Evolutionary conservation across 2,797 vertebrate genomes (phyloP), one percentile per base, ranked within the genome.

Genomic region (Orientallactaga sibirica): DNA sequence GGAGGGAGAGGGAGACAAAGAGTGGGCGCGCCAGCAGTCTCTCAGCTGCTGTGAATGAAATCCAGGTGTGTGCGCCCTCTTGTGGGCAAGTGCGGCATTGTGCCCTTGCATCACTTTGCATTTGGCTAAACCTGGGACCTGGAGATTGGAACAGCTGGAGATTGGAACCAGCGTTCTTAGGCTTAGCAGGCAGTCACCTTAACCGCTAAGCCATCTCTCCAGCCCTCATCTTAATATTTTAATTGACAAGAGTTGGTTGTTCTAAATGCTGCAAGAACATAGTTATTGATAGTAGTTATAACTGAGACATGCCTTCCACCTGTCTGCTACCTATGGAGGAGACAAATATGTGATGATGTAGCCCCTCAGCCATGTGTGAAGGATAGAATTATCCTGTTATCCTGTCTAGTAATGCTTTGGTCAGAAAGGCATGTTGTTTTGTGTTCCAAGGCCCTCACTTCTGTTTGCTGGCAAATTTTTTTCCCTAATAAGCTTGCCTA

Each of bases 391-490:
- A 48, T 61, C 25, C 4, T 25, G 1, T 15, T 24, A 2, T 37
- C 33, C 33, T 20, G 83, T 52, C 68, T 22, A 41, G 62, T 55
- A 43, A 83, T 74, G 37, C 24, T 71, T 20, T 91, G n/a, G 3
- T 64, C 48, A 19, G 27, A 52, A 52, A 52, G 41, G 5, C 41
- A 15, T 85, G 55, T 19, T 55, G 18, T 78, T 91, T 92, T 81
- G 19, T 8, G 20, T 27, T 11, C 68, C 52, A 33, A 29, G n/a
- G 6, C 33, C 19, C 48, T 94, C 48, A 19, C 41, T 89, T 89
- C 68, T 91, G 9, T 86, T 85, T 92, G 29, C 33, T 95, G 62
- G 25, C 29, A 66, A 29, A 87, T 86, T 93, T 86, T 64, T 80
- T 70, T 79, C 88, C 55, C 61, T 79, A 29, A 12, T 55, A 24